phyloP scores from a whole-genome alignment of 2,113 vertebrate species.

The Onychostruthus taczanowskii region DNA sequence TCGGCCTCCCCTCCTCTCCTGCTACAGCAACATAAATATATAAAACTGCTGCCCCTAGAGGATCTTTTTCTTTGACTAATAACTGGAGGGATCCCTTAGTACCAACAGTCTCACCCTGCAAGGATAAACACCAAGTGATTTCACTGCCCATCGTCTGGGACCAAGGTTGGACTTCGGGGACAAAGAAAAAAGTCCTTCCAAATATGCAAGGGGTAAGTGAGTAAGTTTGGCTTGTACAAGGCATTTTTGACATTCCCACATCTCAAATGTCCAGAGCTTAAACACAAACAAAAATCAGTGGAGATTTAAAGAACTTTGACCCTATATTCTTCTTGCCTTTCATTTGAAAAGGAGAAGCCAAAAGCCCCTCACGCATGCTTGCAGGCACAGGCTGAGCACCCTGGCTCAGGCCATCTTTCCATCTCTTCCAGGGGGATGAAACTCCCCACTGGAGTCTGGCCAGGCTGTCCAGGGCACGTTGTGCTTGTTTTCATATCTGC shows the following conservation, averaged over 20 bases:
- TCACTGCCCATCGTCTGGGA: not conserved
- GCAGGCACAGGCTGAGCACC: not conserved
- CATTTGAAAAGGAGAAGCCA: not conserved
- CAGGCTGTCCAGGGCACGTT: not conserved
- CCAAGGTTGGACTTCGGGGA: not conserved
- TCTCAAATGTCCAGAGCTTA: slow-evolving; percentile 50
- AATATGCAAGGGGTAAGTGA: slow-evolving; percentile 3
- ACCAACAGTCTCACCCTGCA: not conserved
- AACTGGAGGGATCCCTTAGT: not conserved
- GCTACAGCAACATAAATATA: not conserved
- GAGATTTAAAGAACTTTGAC: slow-evolving; percentile 47
- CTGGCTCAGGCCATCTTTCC: not conserved
- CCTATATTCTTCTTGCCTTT: slow-evolving; percentile 18
- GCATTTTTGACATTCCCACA: slow-evolving; percentile 58
- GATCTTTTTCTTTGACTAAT: not conserved
- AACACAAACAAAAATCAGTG: slow-evolving; percentile 41
- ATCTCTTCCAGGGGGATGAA: not conserved
- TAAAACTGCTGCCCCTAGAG: not conserved
- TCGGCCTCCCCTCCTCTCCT: not conserved
- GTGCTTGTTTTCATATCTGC: not conserved
- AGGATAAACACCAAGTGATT: not conserved
- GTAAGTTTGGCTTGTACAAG: slow-evolving; percentile 20
- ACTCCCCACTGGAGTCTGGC: not conserved
- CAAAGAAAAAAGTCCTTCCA: slow-evolving; percentile 6
- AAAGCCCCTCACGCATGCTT: not conserved